A percentile compares a stretch with the other conserved stretches of the same genome.
These are phyloP conservation scores for Carcina quercana DNA, from an alignment of 2,888 invertebrate species.

Conservation along the genomic window DNA sequence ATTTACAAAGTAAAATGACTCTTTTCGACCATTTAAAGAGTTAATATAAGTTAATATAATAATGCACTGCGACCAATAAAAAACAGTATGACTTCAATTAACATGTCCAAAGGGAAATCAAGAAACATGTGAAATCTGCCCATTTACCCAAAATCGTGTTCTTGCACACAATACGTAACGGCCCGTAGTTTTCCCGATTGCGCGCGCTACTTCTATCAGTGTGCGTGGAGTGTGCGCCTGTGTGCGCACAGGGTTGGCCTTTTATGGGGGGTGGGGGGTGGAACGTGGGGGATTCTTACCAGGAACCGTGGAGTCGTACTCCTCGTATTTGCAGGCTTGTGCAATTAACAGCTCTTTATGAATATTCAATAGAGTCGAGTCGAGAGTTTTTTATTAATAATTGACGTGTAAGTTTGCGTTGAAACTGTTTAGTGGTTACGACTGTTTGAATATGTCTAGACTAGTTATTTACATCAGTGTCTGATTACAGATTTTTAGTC, in stretches of 20 bases:
- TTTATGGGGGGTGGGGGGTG: constrained; percentile 39
- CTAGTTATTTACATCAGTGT: no score
- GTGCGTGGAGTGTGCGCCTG: constrained; percentile 31
- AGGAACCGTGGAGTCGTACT: constrained; percentile 57
- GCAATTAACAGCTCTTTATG: constrained; percentile 73
- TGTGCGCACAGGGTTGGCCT: constrained; percentile 51
- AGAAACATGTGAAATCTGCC: constrained; percentile 22
- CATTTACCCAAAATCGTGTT: no score
- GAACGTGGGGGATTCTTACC: constrained; percentile 37
- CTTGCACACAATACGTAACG: constrained; percentile 70
- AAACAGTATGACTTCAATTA: no score
- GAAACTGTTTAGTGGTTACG: neutral
- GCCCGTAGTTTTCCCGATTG: constrained; percentile 70
- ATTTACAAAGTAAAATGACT: no score
- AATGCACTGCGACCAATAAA: no score
- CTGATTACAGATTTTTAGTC: no score
- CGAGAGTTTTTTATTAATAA: constrained; percentile 62
- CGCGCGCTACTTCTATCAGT: constrained; percentile 51
- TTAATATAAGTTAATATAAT: no score
- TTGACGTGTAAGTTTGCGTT: constrained; percentile 58
- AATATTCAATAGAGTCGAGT: constrained; percentile 63
- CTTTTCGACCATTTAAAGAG: no score
- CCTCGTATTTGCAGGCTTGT: constrained; percentile 67
- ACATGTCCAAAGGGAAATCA: no score
- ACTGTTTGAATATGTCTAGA: no score